Conservation (phyloP, 92 coral and sea anemone genomes). For the Plumapathes pennacea region DNA sequence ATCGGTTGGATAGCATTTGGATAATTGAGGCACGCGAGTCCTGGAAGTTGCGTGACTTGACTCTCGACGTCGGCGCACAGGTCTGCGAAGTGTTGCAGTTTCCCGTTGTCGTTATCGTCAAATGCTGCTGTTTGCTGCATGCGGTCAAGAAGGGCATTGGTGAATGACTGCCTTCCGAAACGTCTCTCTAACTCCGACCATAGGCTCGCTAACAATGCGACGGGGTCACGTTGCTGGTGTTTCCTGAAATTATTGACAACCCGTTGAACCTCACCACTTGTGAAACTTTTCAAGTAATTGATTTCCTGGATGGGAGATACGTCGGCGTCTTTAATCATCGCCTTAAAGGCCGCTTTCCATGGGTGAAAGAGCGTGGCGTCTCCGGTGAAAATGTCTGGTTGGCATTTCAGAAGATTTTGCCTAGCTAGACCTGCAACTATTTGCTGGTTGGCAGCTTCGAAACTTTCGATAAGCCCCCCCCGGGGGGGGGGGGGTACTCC, state of each 20-base stretch:
- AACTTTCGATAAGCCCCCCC: conserved; percentile 23
- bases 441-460: conserved; percentile 27
- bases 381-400: conserved; percentile 31
- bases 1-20: conserved; percentile 51
- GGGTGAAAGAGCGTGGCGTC: conserved; percentile 48
- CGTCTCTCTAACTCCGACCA: conserved; percentile 51
- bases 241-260: conserved; percentile 40
- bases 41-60: conserved; percentile 38
- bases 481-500: too few species aligned
- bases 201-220: conserved; percentile 22
- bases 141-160: conserved; percentile 31
- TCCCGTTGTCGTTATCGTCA: conserved; percentile 21
- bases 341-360: conserved; percentile 49
- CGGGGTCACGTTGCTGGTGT: conserved; percentile 42
- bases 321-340: conserved; percentile 42
- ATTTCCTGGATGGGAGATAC: conserved; percentile 45
- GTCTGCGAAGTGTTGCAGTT: conserved; percentile 46
- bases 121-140: conserved; percentile 28
- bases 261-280: conserved; percentile 30
- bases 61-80: conserved; percentile 50
- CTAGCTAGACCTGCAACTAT: conserved; percentile 35
- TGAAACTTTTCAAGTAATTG: conserved; percentile 36
- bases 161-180: conserved; percentile 41
- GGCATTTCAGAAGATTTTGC: conserved; percentile 49
- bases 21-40: conserved; percentile 42